A percentile compares a stretch with the other conserved stretches of the same genome.
phyloP scores from a whole-genome alignment of 2,888 invertebrate genomes.

The Keiferia lycopersicella region DNA sequence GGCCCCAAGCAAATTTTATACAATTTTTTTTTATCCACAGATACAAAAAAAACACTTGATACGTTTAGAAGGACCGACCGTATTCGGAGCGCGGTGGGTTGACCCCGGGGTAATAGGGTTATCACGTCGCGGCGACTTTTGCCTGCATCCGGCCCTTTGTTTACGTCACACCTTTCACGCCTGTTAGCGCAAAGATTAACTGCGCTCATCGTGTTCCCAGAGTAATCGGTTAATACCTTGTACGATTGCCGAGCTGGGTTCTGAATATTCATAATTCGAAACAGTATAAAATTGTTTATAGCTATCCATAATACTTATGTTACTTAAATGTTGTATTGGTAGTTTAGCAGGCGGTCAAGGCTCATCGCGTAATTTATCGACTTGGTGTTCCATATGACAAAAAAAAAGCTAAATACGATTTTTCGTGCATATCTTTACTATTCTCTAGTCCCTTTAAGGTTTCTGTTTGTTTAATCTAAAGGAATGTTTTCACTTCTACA shows the following conservation, averaged over 20 bases:
- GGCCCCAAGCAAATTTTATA: too few relatives aligned
- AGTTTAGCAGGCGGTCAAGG: not conserved
- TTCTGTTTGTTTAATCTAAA: too few relatives aligned
- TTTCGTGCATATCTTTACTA: too few relatives aligned
- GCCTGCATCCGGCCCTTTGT: slow-evolving; percentile 37
- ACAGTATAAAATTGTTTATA: not conserved
- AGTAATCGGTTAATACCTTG: not conserved
- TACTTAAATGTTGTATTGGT: not conserved
- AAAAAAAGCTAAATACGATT: too few relatives aligned
- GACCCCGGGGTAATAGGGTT: slow-evolving; percentile 70
- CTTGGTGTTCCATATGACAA: too few relatives aligned
- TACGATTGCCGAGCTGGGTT: not conserved
- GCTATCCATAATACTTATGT: not conserved
- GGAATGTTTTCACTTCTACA: too few relatives aligned
- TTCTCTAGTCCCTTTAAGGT: too few relatives aligned
- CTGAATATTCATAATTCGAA: not conserved
- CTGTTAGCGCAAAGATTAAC: slow-evolving; percentile 11
- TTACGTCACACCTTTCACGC: slow-evolving; percentile 27
- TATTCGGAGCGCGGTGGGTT: too few relatives aligned
- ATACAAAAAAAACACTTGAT: too few relatives aligned
- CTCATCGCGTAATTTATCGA: too few relatives aligned
- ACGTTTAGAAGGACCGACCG: too few relatives aligned
- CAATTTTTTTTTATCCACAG: too few relatives aligned
- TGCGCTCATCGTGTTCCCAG: not conserved
- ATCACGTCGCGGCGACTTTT: slow-evolving; percentile 66